These are phyloP conservation scores for Drosophila picticornis DNA, from an alignment of 2,888 invertebrate species.

Conservation along the genomic window DNA sequence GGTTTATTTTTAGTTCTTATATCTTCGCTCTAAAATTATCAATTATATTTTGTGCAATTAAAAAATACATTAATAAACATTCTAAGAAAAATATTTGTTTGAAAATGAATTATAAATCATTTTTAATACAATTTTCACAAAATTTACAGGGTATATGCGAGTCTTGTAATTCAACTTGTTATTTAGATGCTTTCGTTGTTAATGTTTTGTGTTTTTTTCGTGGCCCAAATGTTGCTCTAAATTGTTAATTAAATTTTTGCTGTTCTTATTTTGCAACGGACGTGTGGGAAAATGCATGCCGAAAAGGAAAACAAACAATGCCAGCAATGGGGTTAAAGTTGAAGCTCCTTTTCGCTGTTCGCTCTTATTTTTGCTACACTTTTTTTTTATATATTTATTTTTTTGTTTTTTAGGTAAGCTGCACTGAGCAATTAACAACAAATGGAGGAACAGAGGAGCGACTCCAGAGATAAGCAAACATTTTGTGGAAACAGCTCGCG, in stretches of 20 bases:
- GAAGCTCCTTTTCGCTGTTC: conserved; percentile 31
- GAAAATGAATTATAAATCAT: background rate
- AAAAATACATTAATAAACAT: background rate
- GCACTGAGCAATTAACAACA: conserved; percentile 59
- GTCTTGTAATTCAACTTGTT: background rate
- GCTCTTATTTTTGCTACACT: background rate
- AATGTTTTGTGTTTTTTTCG: conserved; percentile 15
- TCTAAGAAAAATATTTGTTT: background rate
- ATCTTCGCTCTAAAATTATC: background rate
- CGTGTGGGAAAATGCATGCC: conserved; percentile 61
- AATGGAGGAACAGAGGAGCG: conserved; percentile 26
- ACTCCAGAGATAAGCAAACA: conserved; percentile 45
- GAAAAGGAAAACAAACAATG: conserved; percentile 36
- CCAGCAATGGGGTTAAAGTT: conserved; percentile 50
- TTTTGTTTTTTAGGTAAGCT: conserved; percentile 37
- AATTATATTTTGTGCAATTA: background rate
- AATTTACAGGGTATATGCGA: conserved; percentile 18
- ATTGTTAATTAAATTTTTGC: conserved; percentile 77
- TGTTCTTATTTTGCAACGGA: conserved; percentile 59
- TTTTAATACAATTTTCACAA: too few species aligned
- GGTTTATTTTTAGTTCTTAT: background rate
- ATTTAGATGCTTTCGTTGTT: conserved; percentile 8
- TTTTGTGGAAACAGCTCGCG: conserved; percentile 38
- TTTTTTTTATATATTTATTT: background rate
- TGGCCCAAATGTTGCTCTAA: conserved; percentile 68